Evolutionary conservation across 2,888 invertebrate genomes (phyloP), one percentile per base, ranked within the genome.

Genomic region (Archaeoteleia sp.): DNA sequence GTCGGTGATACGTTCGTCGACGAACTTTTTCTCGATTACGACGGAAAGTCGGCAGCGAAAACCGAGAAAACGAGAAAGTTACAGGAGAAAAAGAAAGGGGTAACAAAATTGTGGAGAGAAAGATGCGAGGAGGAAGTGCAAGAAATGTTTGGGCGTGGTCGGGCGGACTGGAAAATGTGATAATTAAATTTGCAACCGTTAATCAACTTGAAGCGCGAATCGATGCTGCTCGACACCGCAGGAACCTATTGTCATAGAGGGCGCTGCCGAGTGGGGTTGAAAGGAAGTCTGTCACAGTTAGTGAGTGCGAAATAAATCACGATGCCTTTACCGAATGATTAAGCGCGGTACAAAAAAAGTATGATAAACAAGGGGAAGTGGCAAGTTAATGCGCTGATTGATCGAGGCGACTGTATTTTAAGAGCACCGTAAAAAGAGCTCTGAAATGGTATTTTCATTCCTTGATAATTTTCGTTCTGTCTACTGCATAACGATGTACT

Each of bases 171-270:
- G 48, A 34, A 58, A 53, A 71, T 60, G 72, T 46, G 68, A 74
- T 78, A 77, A 78, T 78, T 75, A 77, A 77, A 78, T 78, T 78
- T 74, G 67, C 75, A 73, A 77, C 72, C 72, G 74, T 76, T 78
- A 74, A 78, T 77, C 74, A 73, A 76, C 70, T 77, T 77, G 45
- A 48, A 63, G 23, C n/a, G 49, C 70, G 71, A 67, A 75, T 77
- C 78, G 77, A 77, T 75, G 70, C 55, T n/a, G n/a, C 54, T 29
- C 27, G 9, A 34, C 34, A 10, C 13, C 10, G 34, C 34, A 10
- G 34, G 12, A 10, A 6, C 7, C 12, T 13, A 34, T 34, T 34
- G 13, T 13, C 13, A 12, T 12, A 12, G 34, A 34, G 34, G 13
- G 34, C 34, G 34, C 34, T 7, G 15, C 5, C 15, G 37, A n/a